Evolutionary conservation across 2,113 vertebrate species (phyloP).

Genomic region (Xiphorhynchus elegans): DNA sequence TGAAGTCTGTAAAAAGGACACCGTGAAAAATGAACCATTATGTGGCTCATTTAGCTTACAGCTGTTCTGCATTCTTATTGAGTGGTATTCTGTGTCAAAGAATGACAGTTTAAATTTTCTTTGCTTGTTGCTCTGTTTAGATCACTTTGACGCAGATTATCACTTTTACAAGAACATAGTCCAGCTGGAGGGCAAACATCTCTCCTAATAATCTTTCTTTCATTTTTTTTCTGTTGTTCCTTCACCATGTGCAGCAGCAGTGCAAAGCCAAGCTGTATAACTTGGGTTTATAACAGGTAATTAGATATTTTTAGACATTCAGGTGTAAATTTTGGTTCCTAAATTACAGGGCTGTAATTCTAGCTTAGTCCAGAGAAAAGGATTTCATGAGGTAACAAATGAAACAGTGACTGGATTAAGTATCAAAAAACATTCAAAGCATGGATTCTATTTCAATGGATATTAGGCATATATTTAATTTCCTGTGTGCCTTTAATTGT

Average conservation of each 20-base stretch:
- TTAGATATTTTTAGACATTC: neutral
- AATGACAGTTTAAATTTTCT: constrained; percentile 43
- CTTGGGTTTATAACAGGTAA: neutral
- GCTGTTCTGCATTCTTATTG: constrained; percentile 35
- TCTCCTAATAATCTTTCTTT: neutral
- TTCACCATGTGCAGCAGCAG: neutral
- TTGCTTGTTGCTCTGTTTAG: constrained; percentile 7
- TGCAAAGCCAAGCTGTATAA: neutral
- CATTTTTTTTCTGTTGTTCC: neutral
- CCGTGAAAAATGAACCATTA: neutral
- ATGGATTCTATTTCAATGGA: neutral
- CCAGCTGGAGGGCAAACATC: constrained; percentile 30
- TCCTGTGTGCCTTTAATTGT: neutral
- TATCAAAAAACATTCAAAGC: neutral
- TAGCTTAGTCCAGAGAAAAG: neutral
- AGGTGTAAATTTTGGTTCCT: neutral
- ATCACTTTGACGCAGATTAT: constrained; percentile 41
- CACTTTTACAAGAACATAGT: constrained; percentile 13
- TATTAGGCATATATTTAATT: neutral
- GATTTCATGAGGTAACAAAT: neutral
- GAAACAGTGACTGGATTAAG: neutral
- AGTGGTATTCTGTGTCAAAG: neutral
- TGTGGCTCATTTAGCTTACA: constrained; percentile 6
- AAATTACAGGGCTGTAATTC: neutral
- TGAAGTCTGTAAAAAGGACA: neutral